A percentile compares a stretch with the other conserved stretches of the same genome.
Evolutionary conservation across 2,113 vertebrate genomes (phyloP).

Genomic region (Podarcis raffonei): DNA sequence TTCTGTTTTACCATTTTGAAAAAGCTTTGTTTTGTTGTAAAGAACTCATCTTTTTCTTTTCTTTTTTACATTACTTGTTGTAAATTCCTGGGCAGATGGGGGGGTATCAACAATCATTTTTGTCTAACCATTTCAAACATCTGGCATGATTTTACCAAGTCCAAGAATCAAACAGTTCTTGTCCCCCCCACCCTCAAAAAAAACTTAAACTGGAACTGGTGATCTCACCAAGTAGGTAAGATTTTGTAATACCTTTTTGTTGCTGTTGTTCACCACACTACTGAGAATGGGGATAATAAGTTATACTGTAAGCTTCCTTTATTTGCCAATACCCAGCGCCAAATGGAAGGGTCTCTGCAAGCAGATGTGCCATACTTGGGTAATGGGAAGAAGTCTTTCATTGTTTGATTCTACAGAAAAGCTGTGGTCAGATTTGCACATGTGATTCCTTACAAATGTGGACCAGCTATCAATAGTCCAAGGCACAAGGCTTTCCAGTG

Average conservation of each 20-base stretch:
- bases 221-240: neutral
- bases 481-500: neutral
- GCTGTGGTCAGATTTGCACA: neutral
- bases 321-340: neutral
- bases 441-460: neutral
- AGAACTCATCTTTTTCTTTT: too few species aligned
- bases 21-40: too few species aligned
- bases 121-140: too few species aligned
- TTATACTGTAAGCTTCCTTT: neutral
- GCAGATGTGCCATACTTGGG: neutral
- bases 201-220: neutral
- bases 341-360: neutral
- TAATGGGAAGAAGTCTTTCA: neutral
- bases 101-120: neutral
- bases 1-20: too few species aligned
- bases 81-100: too few species aligned
- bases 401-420: neutral
- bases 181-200: neutral
- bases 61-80: too few species aligned
- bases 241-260: neutral
- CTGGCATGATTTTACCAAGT: neutral
- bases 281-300: conserved; percentile 19
- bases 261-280: conserved; percentile 7
- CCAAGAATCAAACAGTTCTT: neutral
- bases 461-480: neutral